Evolutionary conservation across 35 echinoderm and acorn worm genomes (phyloP).

Genomic region (Apostichopus parvimensis): DNA sequence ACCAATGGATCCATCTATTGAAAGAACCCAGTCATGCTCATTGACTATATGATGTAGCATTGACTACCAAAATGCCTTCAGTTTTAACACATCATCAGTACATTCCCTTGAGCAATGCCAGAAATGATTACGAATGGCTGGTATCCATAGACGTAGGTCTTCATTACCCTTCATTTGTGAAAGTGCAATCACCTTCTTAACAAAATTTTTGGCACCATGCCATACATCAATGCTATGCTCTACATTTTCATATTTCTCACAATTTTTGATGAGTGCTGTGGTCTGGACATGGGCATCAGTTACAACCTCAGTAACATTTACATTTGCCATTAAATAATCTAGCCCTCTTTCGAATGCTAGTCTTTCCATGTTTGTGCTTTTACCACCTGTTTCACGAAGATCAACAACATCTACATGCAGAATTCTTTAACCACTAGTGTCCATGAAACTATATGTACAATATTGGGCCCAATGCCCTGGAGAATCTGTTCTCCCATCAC

Average conservation of each 20-base stretch:
- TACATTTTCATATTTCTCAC: constrained; percentile 29
- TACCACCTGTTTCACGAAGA: constrained; percentile 44
- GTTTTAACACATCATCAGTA: neutral
- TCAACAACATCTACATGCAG: constrained; percentile 51
- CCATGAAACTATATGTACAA: constrained; percentile 59
- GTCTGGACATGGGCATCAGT: constrained; percentile 20
- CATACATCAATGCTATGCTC: constrained; percentile 41
- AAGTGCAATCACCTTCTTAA: constrained; percentile 34
- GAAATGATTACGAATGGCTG: constrained; percentile 61
- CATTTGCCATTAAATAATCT: constrained; percentile 41
- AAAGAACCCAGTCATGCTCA: constrained; percentile 60
- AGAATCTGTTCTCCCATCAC: constrained; percentile 60
- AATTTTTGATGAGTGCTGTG: constrained; percentile 40
- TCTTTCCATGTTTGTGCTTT: constrained; percentile 61
- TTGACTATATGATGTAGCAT: no score
- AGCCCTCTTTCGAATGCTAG: constrained; percentile 46
- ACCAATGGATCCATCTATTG: constrained; percentile 42
- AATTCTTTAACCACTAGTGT: neutral
- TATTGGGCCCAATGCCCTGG: constrained; percentile 49
- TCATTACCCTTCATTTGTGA: constrained; percentile 39
- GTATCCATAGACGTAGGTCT: constrained; percentile 55
- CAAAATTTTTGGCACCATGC: constrained; percentile 55
- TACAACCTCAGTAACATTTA: constrained; percentile 20
- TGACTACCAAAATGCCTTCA: neutral
- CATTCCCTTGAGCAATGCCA: constrained; percentile 43